Percentiles rank a stretch among this genome's conserved stretches.
Conservation (phyloP, 2,888 invertebrate species). For the Epinotia nisella region DNA sequence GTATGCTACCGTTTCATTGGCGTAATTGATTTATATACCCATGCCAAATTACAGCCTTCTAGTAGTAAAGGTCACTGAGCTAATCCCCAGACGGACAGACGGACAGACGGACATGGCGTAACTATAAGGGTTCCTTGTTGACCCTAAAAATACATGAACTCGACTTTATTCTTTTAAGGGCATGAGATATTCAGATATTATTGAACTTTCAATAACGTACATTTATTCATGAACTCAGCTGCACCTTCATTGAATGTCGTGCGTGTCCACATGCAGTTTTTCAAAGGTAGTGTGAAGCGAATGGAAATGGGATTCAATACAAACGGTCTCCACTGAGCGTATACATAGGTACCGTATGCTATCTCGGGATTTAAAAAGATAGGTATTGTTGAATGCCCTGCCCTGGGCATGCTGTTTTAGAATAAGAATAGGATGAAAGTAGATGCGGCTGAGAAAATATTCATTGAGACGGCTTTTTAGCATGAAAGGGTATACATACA, state of each 20-base stretch:
- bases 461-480: not conserved
- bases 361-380: not conserved
- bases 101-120: too few species aligned
- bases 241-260: not conserved
- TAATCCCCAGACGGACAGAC: too few species aligned
- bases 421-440: not conserved
- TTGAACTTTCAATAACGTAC: too few species aligned
- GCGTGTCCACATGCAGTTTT: not conserved
- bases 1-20: too few species aligned
- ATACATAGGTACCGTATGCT: not conserved
- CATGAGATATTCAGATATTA: too few species aligned
- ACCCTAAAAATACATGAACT: too few species aligned
- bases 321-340: conserved; percentile 6
- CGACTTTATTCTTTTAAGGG: too few species aligned
- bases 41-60: too few species aligned
- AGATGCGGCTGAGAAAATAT: not conserved
- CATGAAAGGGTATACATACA: too few species aligned
- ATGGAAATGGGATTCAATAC: conserved; percentile 29
- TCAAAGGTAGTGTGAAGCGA: conserved; percentile 17
- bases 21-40: too few species aligned
- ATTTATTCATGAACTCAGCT: not conserved
- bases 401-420: not conserved
- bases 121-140: too few species aligned
- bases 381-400: not conserved
- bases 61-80: too few species aligned